Base-by-base conservation (phyloP, 2,797 vertebrate genomes). In the Pantherophis vulpinus region DNA sequence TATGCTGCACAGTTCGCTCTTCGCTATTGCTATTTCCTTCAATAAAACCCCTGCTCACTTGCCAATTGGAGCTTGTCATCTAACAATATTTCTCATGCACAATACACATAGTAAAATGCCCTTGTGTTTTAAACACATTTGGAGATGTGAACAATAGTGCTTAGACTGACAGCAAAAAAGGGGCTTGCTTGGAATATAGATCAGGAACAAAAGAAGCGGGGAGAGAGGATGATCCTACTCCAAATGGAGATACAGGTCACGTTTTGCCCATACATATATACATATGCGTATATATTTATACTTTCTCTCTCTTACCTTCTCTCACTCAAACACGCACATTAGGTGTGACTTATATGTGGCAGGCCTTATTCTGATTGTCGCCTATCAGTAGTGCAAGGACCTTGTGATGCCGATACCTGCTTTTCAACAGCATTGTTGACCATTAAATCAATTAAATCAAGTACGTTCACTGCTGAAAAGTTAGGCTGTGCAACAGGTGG, bases 101-200 rank as follows among this genome's bases (percentile, higher is more conserved):
- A 95, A 96, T 96, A 97, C 95, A 96, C 94, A 96, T 96, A 95
- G 95, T 96, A 96, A 97, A 97, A 98, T 97, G 96, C 95, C 95
- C 96, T 96, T 95, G 95, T 97, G 96, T 97, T 97, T 97, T 96
- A 96, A 96, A 97, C 95, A 97, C 95, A 95, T 96, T 97, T 97
- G 96, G 94, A 94, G 94, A 95, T 94, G 95, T 95, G 97, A 97
- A 97, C 97, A 98, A 97, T 96, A 96, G 94, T 1, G 25, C 94
- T 97, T 83, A 96, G 95, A 95, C 95, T 93, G 96, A 97, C 96
- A 93, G 94, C 86, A 96, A 96, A 83, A 93, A 89, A 37, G 29
- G 86, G 47, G 61, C 93, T 96, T 95, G 92, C 95, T 96, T 96
- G 96, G 96, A 97, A 96, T 96, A 95, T 91, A 96, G 92, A 97